Base-by-base conservation (phyloP, 2,888 invertebrate species). In the Dicranocentrus wangi region DNA sequence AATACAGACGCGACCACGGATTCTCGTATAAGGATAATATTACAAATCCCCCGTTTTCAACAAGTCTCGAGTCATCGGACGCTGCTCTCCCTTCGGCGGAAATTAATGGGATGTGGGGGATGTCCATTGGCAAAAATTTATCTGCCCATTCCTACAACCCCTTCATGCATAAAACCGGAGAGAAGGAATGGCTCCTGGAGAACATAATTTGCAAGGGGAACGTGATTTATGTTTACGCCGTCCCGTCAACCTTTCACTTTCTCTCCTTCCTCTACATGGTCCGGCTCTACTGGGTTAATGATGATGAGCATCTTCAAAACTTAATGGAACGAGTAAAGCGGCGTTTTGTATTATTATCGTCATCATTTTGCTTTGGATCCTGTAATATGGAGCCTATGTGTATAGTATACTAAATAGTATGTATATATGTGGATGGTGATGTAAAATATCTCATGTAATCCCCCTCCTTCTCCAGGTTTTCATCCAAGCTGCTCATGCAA, bases 241-340 rank as follows among this genome's bases (percentile, higher is more conserved):
- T 94, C 63, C 95, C 95, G 2, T 93, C 93, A 88, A 86, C 91
- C 68, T 89, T 95, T 28, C 94, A 95, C 89, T 91, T 95, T 73
- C 84, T 91, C 60, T 94, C 93, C 15, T 95, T 94, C 87, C 86
- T 94, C 17, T 93, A 94, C 84, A 93, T 94, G 0, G 90, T 94
- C 71, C 92, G 93, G 87, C 90, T 94, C 68, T 93, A 94, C 88
- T 91, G 94, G 87, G 91, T 93, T 84, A 92, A 93, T 39, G 94
- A 95, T 88, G 94, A 94, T 87, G 95, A 95, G 88, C 94, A 95
- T 87, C 88, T 95, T 69, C 94, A 94, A 87, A 93, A 94, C 89
- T 90, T 95, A 66, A 94, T 95, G 92, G 95, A 95, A 88, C 91
- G 94, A 87, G 94, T 93, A 83, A 32, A 32, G n/a, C n/a, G n/a